phyloP scores from a whole-genome alignment of 2,888 invertebrate species.

The Mythimna pallens region DNA sequence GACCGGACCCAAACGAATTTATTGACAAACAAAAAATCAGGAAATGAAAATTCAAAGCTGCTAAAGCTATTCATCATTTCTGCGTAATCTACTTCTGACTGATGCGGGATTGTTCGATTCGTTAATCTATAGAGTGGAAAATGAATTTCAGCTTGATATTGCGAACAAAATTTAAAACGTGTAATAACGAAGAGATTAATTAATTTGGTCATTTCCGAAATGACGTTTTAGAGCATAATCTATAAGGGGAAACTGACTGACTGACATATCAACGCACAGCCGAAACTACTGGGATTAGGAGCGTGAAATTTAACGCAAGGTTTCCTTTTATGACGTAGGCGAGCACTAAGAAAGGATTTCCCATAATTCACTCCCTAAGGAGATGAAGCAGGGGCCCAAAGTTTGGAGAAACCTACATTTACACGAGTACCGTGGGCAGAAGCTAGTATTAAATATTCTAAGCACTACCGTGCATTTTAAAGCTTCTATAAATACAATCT shows the following conservation, averaged over 20 bases:
- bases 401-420: too few relatives aligned
- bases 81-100: constrained; percentile 41
- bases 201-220: not conserved
- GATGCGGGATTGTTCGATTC: constrained; percentile 42
- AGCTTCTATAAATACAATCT: not conserved
- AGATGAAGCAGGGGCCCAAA: too few relatives aligned
- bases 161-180: not conserved
- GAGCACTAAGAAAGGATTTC: too few relatives aligned
- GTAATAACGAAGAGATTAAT: not conserved
- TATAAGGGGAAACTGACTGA: too few relatives aligned
- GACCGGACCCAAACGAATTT: not conserved
- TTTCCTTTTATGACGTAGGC: too few relatives aligned
- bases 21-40: constrained; percentile 30
- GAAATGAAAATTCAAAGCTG: constrained; percentile 21
- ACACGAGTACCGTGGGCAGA: too few relatives aligned
- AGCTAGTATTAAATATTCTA: too few relatives aligned
- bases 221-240: too few relatives aligned
- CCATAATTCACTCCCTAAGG: too few relatives aligned
- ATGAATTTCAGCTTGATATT: not conserved
- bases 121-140: constrained; percentile 15
- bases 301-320: too few relatives aligned
- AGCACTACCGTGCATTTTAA: not conserved
- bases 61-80: constrained; percentile 45
- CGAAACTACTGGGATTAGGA: too few relatives aligned
- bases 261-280: too few relatives aligned